phyloP scores from a whole-genome alignment of 2,888 invertebrate genomes.

The Limenitis camilla region DNA sequence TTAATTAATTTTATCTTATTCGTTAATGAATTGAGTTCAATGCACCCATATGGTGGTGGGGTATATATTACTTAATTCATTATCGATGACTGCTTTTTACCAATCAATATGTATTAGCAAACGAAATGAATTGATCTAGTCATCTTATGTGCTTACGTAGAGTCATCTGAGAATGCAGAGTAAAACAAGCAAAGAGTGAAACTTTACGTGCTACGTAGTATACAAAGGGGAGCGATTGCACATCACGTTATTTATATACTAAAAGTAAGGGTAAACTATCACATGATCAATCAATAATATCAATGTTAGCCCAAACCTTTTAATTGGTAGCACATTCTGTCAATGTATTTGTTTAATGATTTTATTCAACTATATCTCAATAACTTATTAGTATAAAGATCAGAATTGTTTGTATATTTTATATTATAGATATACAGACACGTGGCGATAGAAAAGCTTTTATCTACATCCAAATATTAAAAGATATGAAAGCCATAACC shows the following conservation, averaged over 20 bases:
- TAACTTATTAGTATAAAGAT: neutral
- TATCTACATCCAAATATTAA: neutral
- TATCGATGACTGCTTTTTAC: no score
- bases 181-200: no score
- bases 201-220: no score
- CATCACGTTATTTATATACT: neutral
- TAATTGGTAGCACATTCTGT: conserved; percentile 9
- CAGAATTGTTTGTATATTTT: neutral
- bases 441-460: neutral
- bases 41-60: neutral
- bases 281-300: conserved; percentile 51
- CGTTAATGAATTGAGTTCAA: neutral
- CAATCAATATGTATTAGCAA: no score
- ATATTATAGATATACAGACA: neutral
- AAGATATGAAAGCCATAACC: no score
- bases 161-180: no score
- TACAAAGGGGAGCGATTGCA: no score
- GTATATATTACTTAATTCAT: no score
- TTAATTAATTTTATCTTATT: conserved; percentile 1
- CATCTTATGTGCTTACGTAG: no score
- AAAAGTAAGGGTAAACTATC: conserved; percentile 7
- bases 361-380: neutral
- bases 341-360: conserved; percentile 13
- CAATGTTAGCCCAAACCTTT: conserved; percentile 6
- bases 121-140: no score